Percentiles rank a stretch among this genome's conserved stretches.
phyloP scores from a whole-genome alignment of 2,797 vertebrate species.

The Premnoplex brunnescens region DNA sequence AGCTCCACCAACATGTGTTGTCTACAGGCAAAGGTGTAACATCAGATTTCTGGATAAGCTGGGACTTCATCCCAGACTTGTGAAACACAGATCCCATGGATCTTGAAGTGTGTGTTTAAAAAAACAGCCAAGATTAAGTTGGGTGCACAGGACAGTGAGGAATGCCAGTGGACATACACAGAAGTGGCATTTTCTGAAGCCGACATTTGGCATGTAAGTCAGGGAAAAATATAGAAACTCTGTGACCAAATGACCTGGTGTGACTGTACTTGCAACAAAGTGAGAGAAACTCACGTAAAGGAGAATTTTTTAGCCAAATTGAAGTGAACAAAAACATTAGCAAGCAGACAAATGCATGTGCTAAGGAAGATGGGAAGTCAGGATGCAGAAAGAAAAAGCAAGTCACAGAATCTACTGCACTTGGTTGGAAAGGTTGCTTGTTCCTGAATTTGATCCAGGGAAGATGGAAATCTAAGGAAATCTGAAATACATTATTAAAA shows the following conservation, averaged over 20 bases:
- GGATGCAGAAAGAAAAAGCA: neutral
- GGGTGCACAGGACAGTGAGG: rapidly evolving
- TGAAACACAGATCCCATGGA: neutral
- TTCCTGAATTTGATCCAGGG: neutral
- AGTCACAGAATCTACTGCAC: neutral
- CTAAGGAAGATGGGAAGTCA: neutral
- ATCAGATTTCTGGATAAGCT: neutral
- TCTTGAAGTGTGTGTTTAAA: neutral
- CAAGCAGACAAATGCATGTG: neutral
- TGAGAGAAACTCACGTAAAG: neutral
- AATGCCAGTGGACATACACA: neutral
- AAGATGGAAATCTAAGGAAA: neutral
- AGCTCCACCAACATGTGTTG: neutral
- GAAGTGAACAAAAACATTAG: neutral
- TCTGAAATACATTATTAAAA: neutral
- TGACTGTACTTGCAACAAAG: neutral
- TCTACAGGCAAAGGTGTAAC: neutral
- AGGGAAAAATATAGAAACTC: neutral
- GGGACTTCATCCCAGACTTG: neutral
- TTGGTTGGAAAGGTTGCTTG: neutral
- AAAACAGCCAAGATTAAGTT: neutral
- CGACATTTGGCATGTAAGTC: neutral
- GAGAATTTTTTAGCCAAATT: neutral
- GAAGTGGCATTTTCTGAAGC: neutral
- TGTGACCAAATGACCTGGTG: rapidly evolving